Base-by-base conservation (phyloP, 1,140 invertebrate genomes). In the Trigoniulus corallinus region DNA sequence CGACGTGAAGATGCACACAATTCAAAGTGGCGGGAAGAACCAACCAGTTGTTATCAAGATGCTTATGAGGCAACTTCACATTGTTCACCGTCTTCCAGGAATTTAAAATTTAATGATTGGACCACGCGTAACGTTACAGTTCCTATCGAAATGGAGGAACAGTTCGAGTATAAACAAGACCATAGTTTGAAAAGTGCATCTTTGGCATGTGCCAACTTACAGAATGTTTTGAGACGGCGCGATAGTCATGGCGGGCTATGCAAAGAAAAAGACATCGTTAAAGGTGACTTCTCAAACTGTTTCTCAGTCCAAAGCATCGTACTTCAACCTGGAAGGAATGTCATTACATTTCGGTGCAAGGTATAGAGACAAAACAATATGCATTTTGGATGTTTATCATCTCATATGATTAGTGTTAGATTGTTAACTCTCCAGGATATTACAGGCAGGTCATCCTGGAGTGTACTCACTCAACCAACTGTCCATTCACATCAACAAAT, bases 161-260 rank as follows among this genome's bases (percentile, higher is more conserved):
- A 79, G 59, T 64, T 85, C 25, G 80, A 85, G 57, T 81, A 80
- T 55, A 82, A 84, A 61, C 77, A 88, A 61, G 83, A 88, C 61
- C 82, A 79, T 59, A 80, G 76, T 49, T 56, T 68, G 12, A 56
- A 61, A 21, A 55, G 61, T 1, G 60, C 62, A 44, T 57, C 62
- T 10, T 58, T 71, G 12, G 58, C 59, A 22, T 70, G 67, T 59
- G 57, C 59, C 39, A 62, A 63, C 41, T 53, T 56, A 12, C 59
- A 64, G 25, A 55, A 55, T 45, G 57, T 58, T 39, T 52, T 64
- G 2, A 59, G 59, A 18, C 44, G 54, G n/a, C 51, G 54, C n/a
- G 61, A 64, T 43, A 59, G 61, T 29, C 60, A 64, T 22, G 59
- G 61, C 25, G 49, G 64, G 4, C 50, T 66, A 7, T 45, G 50